phyloP scores from a whole-genome alignment of 2,797 vertebrate species.

The Austrolebias charrua region DNA sequence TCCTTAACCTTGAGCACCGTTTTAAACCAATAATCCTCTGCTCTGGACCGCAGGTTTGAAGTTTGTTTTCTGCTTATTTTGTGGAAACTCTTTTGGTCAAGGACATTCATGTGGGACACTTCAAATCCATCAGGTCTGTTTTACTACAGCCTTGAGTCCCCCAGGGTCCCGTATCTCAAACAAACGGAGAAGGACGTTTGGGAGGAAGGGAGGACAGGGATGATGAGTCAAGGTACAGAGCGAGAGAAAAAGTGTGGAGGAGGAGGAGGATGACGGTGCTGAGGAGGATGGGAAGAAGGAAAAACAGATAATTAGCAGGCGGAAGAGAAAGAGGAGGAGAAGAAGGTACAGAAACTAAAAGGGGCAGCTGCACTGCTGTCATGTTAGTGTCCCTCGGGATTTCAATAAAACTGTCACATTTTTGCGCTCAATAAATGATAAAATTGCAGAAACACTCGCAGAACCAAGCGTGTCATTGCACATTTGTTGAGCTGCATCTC shows the following conservation, averaged over 20 bases:
- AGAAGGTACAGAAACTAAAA: slow-evolving; percentile 51
- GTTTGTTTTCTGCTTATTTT: neutral
- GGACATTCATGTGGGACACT: slow-evolving; percentile 51
- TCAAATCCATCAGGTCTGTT: slow-evolving; percentile 55
- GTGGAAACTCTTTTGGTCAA: slow-evolving; percentile 46
- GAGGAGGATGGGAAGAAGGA: slow-evolving; percentile 53
- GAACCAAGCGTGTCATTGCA: neutral
- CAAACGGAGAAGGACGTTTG: slow-evolving; percentile 60
- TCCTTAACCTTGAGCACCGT: neutral
- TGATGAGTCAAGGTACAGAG: slow-evolving; percentile 64
- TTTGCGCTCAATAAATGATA: slow-evolving; percentile 32
- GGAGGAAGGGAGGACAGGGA: slow-evolving; percentile 56
- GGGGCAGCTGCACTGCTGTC: slow-evolving; percentile 61
- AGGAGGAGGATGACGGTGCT: slow-evolving; percentile 54
- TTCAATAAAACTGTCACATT: slow-evolving; percentile 40
- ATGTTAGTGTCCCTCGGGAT: slow-evolving; percentile 61
- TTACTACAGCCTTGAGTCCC: slow-evolving; percentile 63
- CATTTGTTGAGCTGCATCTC: neutral
- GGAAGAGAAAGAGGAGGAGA: slow-evolving; percentile 37
- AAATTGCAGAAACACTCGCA: slow-evolving; percentile 10
- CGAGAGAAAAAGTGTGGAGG: slow-evolving; percentile 54
- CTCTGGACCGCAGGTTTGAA: slow-evolving; percentile 3
- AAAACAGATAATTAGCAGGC: slow-evolving; percentile 57
- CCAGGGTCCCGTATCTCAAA: slow-evolving; percentile 60
- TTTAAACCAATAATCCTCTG: neutral